Evolutionary conservation across 2,888 invertebrate genomes (phyloP).

Genomic region (Reticulitermes lucifugus): DNA sequence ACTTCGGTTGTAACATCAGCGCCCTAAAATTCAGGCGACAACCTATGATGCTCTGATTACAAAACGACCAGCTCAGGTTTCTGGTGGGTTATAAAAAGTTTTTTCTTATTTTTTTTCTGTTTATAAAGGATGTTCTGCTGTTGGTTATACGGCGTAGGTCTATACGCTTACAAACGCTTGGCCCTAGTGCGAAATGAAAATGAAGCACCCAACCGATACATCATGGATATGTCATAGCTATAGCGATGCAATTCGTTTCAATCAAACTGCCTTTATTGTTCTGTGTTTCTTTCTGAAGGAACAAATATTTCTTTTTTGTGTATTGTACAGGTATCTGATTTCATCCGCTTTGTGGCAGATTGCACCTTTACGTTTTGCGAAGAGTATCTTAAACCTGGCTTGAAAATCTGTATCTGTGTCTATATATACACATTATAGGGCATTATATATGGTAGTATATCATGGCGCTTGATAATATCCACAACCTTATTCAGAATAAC

Average conservation of each 20-base stretch:
- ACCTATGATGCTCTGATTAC: neutral
- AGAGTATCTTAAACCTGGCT: no score
- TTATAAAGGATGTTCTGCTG: neutral
- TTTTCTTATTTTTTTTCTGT: neutral
- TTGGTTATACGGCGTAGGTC: neutral
- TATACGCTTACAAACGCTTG: neutral
- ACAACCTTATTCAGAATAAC: no score
- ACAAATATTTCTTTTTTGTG: neutral
- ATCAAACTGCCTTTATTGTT: constrained; percentile 7
- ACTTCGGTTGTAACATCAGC: no score
- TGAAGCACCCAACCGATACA: constrained; percentile 11
- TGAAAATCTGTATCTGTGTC: no score
- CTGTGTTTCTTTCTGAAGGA: constrained; percentile 14
- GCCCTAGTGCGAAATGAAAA: constrained; percentile 8
- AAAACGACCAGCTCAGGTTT: neutral
- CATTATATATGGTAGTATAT: no score
- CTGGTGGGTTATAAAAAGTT: neutral
- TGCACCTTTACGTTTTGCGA: no score
- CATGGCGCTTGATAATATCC: no score
- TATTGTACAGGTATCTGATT: neutral
- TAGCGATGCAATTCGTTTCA: constrained; percentile 28
- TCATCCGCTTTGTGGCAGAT: neutral
- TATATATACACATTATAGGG: no score
- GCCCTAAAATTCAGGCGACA: neutral
- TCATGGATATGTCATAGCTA: constrained; percentile 17